Conservation (phyloP, 1,140 invertebrate genomes). For the Triops longicaudatus region DNA sequence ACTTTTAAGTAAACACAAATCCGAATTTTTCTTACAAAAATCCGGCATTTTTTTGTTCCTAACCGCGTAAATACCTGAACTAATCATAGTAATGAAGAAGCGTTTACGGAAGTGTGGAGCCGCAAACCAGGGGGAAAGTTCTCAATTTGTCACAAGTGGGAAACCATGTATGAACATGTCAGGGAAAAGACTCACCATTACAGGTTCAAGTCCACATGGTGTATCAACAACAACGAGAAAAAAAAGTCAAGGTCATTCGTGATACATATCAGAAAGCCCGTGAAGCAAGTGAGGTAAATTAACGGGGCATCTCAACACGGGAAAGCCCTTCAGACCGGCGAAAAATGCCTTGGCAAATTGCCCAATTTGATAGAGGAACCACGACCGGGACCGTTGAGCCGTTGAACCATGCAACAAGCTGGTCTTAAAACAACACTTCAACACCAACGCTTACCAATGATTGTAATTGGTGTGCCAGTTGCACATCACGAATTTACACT, state of each 20-base stretch:
- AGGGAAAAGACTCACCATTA: neutral
- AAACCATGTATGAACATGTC: neutral
- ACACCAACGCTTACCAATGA: neutral
- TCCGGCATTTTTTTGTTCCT: no score
- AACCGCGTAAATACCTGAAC: no score
- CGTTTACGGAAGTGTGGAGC: no score
- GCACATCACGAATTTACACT: neutral
- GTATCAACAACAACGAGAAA: neutral
- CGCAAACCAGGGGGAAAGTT: no score
- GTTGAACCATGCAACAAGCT: conserved; percentile 6
- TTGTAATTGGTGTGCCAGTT: neutral
- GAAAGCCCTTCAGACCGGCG: neutral
- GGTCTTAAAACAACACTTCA: conserved; percentile 9
- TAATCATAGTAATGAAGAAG: no score
- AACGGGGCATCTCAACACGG: neutral
- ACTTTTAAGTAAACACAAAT: no score
- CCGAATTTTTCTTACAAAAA: no score
- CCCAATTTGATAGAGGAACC: neutral
- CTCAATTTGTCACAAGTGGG: neutral
- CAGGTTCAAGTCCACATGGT: no score
- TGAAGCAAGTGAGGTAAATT: conserved; percentile 10
- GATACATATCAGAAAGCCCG: neutral
- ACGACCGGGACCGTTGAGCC: neutral
- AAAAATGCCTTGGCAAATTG: neutral
- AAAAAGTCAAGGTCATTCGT: neutral